These are phyloP conservation scores for Pituophis catenifer DNA, from an alignment of 2,113 vertebrate species.

Conservation along the genomic window DNA sequence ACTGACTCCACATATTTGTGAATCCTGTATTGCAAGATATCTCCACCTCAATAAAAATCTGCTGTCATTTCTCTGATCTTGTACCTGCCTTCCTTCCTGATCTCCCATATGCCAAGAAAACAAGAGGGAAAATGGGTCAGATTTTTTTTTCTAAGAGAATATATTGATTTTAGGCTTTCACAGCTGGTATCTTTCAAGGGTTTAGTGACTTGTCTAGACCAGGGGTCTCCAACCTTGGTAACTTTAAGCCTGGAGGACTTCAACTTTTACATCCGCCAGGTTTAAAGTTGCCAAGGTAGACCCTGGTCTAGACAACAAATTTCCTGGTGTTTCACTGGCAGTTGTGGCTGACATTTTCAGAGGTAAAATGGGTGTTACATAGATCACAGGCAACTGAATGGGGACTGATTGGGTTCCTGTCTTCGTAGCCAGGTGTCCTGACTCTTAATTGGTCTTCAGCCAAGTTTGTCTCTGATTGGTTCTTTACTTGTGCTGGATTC, in stretches of 20 bases:
- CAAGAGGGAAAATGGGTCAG: not conserved
- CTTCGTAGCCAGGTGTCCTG: not conserved
- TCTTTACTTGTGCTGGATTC: not conserved
- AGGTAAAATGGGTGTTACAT: not conserved
- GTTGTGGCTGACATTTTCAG: not conserved
- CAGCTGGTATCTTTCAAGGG: not conserved
- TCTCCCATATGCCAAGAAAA: too few relatives aligned
- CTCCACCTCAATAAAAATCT: not conserved
- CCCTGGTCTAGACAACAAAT: not conserved
- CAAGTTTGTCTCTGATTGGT: not conserved
- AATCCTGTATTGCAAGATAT: slow-evolving; percentile 1
- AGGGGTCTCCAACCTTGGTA: too few relatives aligned
- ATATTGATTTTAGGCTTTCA: not conserved
- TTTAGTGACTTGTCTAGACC: not conserved
- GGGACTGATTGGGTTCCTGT: not conserved
- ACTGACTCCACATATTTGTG: not conserved
- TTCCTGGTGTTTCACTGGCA: not conserved
- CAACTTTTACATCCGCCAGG: too few relatives aligned
- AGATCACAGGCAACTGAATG: not conserved
- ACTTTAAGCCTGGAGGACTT: too few relatives aligned
- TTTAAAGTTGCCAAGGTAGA: too few relatives aligned
- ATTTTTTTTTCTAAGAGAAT: not conserved
- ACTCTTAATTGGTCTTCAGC: not conserved
- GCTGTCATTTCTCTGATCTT: not conserved
- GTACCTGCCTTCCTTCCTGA: not conserved